Evolutionary conservation across 2,888 invertebrate genomes (phyloP).

Genomic region (Zhuqinia jingwanae): DNA sequence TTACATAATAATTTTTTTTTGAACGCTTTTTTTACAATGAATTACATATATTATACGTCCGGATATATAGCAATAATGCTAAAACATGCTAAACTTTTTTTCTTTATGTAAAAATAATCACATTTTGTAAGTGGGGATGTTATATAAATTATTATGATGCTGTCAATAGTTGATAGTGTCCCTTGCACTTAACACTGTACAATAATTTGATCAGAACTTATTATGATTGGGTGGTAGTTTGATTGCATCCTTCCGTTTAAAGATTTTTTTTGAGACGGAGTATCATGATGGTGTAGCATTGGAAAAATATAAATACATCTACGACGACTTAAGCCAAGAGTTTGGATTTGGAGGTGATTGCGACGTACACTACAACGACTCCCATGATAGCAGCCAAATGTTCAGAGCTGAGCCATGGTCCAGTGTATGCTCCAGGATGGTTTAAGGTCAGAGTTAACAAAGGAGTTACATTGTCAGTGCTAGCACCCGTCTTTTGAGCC

Average conservation of each 20-base stretch:
- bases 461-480: slow-evolving; percentile 80
- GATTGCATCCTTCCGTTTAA: slow-evolving; percentile 26
- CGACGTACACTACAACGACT: slow-evolving; percentile 91
- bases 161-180: slow-evolving; percentile 8
- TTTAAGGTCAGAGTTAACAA: slow-evolving; percentile 87
- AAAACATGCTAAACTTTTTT: slow-evolving; percentile 8
- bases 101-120: slow-evolving; percentile 27
- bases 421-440: slow-evolving; percentile 90
- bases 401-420: slow-evolving; percentile 96
- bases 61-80: neutral
- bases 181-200: neutral
- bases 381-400: slow-evolving; percentile 91
- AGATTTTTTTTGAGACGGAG: slow-evolving; percentile 31
- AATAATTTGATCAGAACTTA: slow-evolving; percentile 23
- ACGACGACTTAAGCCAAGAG: slow-evolving; percentile 85
- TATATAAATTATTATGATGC: slow-evolving; percentile 14
- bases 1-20: neutral
- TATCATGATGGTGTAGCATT: neutral
- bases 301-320: neutral
- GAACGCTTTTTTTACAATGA: neutral
- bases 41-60: neutral
- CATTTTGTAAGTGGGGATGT: neutral
- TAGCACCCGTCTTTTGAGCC: slow-evolving; percentile 74
- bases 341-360: slow-evolving; percentile 91
- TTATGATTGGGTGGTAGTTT: slow-evolving; percentile 10